Evolutionary conservation across 2,888 invertebrate species (phyloP).

Genomic region (Pimpla rufipes): DNA sequence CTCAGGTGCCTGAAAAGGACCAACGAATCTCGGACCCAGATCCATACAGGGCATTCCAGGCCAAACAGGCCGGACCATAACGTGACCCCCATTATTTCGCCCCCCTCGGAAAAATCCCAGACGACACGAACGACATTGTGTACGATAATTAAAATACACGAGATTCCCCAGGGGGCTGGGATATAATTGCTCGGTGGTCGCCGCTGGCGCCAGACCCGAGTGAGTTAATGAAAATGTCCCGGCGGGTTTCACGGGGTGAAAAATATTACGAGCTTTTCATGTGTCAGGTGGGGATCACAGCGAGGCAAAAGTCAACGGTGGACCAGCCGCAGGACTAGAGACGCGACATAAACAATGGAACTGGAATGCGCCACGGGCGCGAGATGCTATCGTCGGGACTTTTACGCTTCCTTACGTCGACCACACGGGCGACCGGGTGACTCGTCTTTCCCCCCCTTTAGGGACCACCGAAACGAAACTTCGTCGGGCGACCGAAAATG

Average conservation of each 20-base stretch:
- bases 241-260: background rate
- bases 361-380: constrained; percentile 74
- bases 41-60: too few species aligned
- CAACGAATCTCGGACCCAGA: too few species aligned
- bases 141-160: background rate
- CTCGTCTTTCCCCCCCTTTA: background rate
- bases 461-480: constrained; percentile 40
- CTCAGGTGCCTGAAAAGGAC: too few species aligned
- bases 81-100: too few species aligned
- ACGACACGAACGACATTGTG: constrained; percentile 4
- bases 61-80: too few species aligned
- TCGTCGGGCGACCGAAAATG: constrained; percentile 15
- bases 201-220: constrained; percentile 33
- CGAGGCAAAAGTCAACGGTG: constrained; percentile 28
- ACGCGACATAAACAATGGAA: constrained; percentile 76
- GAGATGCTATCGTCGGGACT: constrained; percentile 75
- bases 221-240: constrained; percentile 34
- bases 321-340: too few species aligned
- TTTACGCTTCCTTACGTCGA: constrained; percentile 79
- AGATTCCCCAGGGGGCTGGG: background rate
- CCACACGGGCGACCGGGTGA: constrained; percentile 62
- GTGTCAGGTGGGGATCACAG: constrained; percentile 34
- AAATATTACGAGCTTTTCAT: constrained; percentile 31
- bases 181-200: constrained; percentile 7
- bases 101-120: too few species aligned